phyloP scores from a whole-genome alignment of 2,888 invertebrate genomes.

The Ichneumon xanthorius region DNA sequence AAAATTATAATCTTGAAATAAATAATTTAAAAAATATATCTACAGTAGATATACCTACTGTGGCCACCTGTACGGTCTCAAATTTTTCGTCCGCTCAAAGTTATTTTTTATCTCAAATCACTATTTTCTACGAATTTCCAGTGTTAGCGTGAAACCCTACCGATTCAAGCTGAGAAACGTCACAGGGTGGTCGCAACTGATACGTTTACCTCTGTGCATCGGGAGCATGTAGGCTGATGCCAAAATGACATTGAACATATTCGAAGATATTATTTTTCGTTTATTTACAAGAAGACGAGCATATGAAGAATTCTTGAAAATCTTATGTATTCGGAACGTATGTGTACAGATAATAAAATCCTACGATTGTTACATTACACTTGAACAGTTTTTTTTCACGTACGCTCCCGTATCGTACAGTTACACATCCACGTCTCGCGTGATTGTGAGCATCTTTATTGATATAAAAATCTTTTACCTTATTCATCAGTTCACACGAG shows the following conservation, averaged over 20 bases:
- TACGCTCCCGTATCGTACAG: background rate
- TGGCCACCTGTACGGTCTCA: background rate
- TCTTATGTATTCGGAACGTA: conserved; percentile 50
- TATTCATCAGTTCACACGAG: conserved; percentile 14
- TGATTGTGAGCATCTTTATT: conserved; percentile 10
- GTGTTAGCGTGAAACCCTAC: background rate
- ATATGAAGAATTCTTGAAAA: conserved; percentile 49
- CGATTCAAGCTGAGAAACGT: background rate
- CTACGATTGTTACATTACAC: conserved; percentile 49
- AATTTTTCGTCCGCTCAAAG: background rate
- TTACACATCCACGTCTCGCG: conserved; percentile 13
- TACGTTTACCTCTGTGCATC: background rate
- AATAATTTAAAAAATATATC: background rate
- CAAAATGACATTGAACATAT: background rate
- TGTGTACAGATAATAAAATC: conserved; percentile 57
- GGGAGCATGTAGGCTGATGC: background rate
- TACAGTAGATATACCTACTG: background rate
- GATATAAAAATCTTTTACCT: conserved; percentile 9
- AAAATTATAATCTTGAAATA: background rate
- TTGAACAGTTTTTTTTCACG: conserved; percentile 10
- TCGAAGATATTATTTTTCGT: conserved; percentile 22
- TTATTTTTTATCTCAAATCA: background rate
- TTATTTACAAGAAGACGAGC: conserved; percentile 32
- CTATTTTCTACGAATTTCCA: background rate
- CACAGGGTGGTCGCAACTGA: background rate